Evolutionary conservation across 1,140 invertebrate genomes (phyloP), one percentile per base, ranked within the genome.

Genomic region (Drosophila busckii): DNA sequence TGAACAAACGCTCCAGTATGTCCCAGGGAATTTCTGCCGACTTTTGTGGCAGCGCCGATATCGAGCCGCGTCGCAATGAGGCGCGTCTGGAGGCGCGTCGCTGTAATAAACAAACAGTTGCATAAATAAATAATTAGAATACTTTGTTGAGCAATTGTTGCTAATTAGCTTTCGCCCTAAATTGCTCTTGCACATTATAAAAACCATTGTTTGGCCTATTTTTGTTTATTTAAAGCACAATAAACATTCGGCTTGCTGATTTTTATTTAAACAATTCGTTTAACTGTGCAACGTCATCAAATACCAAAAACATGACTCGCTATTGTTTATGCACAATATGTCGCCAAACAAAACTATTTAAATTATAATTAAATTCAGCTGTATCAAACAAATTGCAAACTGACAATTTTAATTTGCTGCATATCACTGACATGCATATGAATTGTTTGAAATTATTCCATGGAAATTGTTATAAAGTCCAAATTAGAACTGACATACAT

Each of bases 1-100:
- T 88, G n/a, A 93, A 88, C 66, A 93, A 93, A 10, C 93, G 89
- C 87, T 95, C 93, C 66, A 93, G 90, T 48, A 94, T 90, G 84
- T 94, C 93, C 93, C 93, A 94, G 50, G 93, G 91, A 41, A 92
- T 90, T 73, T 92, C 91, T 61, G 90, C 87, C 3, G 85, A 68
- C 25, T 87, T 87, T 26, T 85, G 82, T 4, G 85, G 85, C 61
- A 87, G 26, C 9, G 65, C 78, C 42, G 85, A 87, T 13, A 87
- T 87, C 10, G 85, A 87, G 6, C 85, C 85, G 10, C 85, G 82
- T 10, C 85, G 66, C 56, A 87, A 28, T 1, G 85, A 87, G 25
- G 85, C 82, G 9, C 85, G 75, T 20, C 85, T 62, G 7, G 85
- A 87, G 35, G 85, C 85, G 38, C 85, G 82, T 20, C 85, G 76